phyloP scores from a whole-genome alignment of 1,140 invertebrate species.

The Solenopsis fugax region DNA sequence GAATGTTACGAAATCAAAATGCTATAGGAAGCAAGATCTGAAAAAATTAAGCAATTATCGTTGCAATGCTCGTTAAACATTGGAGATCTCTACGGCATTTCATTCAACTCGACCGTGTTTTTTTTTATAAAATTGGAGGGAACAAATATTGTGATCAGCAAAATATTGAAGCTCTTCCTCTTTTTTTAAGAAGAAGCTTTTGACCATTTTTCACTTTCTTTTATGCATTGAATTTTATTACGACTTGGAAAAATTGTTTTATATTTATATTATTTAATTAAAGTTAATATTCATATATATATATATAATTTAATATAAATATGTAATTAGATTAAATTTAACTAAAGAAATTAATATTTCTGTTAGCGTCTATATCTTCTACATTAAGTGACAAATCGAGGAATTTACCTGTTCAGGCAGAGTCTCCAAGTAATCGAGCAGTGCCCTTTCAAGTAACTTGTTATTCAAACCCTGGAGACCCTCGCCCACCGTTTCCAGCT shows the following conservation, averaged over 20 bases:
- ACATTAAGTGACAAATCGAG: background rate
- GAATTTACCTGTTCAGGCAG: conserved; percentile 72
- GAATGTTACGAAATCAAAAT: too few relatives aligned
- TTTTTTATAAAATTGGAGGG: background rate
- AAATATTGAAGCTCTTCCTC: background rate
- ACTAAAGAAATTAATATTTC: background rate
- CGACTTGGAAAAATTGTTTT: background rate
- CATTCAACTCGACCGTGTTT: background rate
- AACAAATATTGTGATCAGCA: background rate
- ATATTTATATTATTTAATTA: background rate
- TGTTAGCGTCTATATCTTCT: background rate
- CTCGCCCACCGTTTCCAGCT: conserved; percentile 82
- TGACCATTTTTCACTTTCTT: background rate
- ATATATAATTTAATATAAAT: conserved; percentile 6
- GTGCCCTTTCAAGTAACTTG: conserved; percentile 75
- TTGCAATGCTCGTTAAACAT: background rate
- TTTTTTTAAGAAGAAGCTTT: background rate
- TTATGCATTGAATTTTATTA: background rate
- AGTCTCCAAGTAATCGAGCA: conserved; percentile 78
- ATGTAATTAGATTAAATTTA: background rate
- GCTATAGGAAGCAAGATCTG: too few relatives aligned
- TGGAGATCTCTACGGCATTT: background rate
- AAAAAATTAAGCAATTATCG: background rate
- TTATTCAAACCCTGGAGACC: conserved; percentile 81
- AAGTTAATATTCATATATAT: background rate